Conservation (phyloP, 2,888 invertebrate species). For the Rhopalosiphum nymphaeae region DNA sequence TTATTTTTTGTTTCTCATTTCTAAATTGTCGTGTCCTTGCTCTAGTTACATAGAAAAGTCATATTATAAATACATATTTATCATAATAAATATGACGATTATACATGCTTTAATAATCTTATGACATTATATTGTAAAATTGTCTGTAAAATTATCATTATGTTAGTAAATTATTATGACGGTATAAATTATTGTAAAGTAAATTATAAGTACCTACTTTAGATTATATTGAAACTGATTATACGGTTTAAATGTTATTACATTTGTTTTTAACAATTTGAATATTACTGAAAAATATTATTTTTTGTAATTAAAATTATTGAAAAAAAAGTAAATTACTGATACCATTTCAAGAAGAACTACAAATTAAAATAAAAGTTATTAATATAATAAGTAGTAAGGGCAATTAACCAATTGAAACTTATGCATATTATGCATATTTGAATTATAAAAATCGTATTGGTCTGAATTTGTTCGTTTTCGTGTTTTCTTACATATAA, state of each 20-base stretch:
- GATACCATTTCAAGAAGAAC: too few relatives aligned
- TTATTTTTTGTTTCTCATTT: background rate
- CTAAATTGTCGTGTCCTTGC: slow-evolving; percentile 9
- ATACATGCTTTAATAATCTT: slow-evolving; percentile 32
- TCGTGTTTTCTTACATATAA: background rate
- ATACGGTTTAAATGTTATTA: background rate
- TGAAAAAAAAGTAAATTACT: background rate
- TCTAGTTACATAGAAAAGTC: slow-evolving; percentile 15
- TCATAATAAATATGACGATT: slow-evolving; percentile 25
- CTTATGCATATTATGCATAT: background rate
- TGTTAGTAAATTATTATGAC: slow-evolving; percentile 6
- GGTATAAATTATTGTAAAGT: background rate
- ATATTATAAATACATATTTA: slow-evolving; percentile 6
- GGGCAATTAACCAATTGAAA: background rate
- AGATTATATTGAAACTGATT: background rate
- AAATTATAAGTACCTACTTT: background rate
- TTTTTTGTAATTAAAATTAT: background rate
- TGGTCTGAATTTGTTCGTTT: background rate
- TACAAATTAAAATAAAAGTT: too few relatives aligned
- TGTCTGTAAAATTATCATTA: slow-evolving; percentile 31
- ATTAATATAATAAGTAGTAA: background rate
- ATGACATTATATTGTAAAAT: background rate
- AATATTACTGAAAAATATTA: background rate
- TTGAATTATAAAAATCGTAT: background rate
- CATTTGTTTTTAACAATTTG: background rate